Conservation (phyloP, 2,113 vertebrate species). For the Neodon shergylaensis region DNA sequence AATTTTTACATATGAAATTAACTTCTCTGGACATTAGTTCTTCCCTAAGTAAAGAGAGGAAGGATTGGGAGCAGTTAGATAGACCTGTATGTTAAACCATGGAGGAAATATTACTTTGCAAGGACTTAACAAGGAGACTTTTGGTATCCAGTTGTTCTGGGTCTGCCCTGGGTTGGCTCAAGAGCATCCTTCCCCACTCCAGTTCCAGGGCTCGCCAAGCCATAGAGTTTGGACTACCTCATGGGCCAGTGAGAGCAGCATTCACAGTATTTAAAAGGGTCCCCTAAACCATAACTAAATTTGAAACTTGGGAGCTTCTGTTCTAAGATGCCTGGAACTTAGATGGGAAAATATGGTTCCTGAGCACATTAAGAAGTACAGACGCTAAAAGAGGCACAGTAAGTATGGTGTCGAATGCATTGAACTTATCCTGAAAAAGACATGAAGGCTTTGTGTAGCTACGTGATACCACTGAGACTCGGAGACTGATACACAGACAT, state of each 20-base stretch:
- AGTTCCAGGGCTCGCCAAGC: neutral
- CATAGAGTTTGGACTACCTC: neutral
- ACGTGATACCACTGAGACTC: neutral
- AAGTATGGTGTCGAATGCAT: neutral
- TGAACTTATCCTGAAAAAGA: slow-evolving; percentile 28
- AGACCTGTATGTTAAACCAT: neutral
- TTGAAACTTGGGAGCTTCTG: neutral
- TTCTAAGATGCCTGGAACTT: neutral
- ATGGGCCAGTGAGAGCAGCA: neutral
- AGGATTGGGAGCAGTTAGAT: neutral
- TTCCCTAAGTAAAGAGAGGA: neutral
- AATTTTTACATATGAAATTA: neutral
- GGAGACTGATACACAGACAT: neutral
- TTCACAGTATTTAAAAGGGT: neutral
- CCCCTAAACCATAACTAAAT: neutral
- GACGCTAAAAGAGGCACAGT: neutral
- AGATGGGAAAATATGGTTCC: neutral
- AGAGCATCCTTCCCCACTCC: neutral
- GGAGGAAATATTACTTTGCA: neutral
- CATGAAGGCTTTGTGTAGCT: neutral
- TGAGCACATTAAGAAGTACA: neutral
- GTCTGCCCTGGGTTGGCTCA: no score
- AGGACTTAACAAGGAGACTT: neutral
- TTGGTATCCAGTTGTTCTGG: no score
- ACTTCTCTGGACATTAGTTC: neutral